Evolutionary conservation across 1,140 invertebrate genomes (phyloP).

Genomic region (Prorops nasuta): DNA sequence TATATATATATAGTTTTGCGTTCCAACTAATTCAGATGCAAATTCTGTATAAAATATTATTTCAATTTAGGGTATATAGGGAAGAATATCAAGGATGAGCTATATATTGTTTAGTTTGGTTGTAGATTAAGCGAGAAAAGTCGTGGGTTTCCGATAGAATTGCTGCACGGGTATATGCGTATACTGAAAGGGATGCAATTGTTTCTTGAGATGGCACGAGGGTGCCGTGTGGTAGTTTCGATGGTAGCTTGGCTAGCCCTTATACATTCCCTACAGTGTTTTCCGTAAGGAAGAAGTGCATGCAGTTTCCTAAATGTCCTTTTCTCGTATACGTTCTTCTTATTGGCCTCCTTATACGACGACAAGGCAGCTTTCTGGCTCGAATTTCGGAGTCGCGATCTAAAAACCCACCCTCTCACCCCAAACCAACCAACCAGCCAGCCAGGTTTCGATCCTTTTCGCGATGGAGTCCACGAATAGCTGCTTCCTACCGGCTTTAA

Average conservation of each 20-base stretch:
- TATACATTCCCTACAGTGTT: conserved; percentile 9
- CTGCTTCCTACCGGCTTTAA: conserved; percentile 11
- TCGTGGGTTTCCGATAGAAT: no score
- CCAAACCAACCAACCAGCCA: background rate
- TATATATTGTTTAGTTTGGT: no score
- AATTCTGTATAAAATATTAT: no score
- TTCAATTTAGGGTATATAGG: no score
- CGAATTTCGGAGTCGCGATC: conserved; percentile 3
- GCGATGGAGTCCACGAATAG: conserved; percentile 1
- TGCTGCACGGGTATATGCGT: no score
- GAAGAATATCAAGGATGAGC: no score
- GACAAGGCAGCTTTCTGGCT: conserved; percentile 18
- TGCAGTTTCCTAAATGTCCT: conserved; percentile 29
- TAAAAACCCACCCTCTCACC: conserved; percentile 7
- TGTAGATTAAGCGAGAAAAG: no score
- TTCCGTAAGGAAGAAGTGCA: conserved; percentile 12
- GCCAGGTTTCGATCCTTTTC: no score
- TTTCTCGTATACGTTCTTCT: conserved; percentile 27
- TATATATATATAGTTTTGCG: no score
- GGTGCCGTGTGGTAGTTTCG: conserved; percentile 13
- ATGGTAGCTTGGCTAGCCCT: background rate
- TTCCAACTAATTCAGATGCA: no score
- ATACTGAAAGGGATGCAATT: conserved; percentile 22
- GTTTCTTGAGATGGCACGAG: conserved; percentile 22
- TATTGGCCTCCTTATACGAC: conserved; percentile 24